These are phyloP conservation scores for Camptogramma bilineatum DNA, from an alignment of 2,888 invertebrate species.

Conservation along the genomic window DNA sequence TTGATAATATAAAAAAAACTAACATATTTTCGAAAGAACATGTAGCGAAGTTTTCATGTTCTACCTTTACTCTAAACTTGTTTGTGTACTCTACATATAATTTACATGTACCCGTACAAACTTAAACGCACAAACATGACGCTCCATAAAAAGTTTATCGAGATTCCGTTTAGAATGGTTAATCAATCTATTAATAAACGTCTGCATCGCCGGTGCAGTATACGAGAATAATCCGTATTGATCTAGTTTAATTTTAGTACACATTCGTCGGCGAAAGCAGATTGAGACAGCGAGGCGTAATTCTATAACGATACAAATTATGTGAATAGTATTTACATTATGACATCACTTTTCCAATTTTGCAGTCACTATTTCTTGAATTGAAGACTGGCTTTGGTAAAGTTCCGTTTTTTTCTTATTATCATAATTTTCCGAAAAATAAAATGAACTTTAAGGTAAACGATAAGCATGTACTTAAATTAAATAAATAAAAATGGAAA, in stretches of 20 bases:
- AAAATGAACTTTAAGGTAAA: no score
- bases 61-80: background rate
- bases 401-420: no score
- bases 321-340: background rate
- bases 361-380: background rate
- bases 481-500: no score
- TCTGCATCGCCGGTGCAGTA: constrained; percentile 66
- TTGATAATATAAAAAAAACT: no score
- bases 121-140: constrained; percentile 8
- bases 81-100: background rate
- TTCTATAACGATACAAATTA: constrained; percentile 9
- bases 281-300: constrained; percentile 31
- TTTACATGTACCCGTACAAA: background rate
- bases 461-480: no score
- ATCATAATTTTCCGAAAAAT: no score
- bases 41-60: no score
- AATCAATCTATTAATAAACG: constrained; percentile 73
- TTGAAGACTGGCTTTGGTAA: background rate
- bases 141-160: constrained; percentile 17
- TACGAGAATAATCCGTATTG: constrained; percentile 59
- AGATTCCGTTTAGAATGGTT: constrained; percentile 46
- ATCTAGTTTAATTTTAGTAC: constrained; percentile 77
- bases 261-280: constrained; percentile 44
- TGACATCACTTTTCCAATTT: background rate
- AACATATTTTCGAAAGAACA: no score